Evolutionary conservation across 1,140 invertebrate species (phyloP), one percentile per base, ranked within the genome.

Genomic region (Trypoxylus dichotomus): DNA sequence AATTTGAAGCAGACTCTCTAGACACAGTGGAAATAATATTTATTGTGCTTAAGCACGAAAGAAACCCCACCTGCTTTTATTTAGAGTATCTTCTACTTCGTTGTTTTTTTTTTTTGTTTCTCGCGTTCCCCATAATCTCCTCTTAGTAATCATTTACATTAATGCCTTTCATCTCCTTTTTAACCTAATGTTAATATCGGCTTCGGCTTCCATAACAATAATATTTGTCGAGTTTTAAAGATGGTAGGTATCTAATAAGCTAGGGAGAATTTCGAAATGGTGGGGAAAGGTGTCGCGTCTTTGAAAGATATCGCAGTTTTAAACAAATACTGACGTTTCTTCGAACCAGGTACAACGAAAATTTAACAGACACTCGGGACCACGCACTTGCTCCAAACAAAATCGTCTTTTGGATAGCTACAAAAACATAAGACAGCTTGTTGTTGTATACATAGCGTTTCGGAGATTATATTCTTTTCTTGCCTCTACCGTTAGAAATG

Each of bases 91-190:
- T 68, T 68, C 19, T 15, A 21, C 24, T 25, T 21, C 24, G 27
- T 13, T 25, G 10, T 68, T 68, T 24, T 68, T 25, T 11, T 68
- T 68, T 68, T 68, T 54, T 54, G 47, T 54, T 54, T 3, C 19
- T n/a, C 47, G n/a, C 6, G 21, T 13, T 68, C 24, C 13, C 24
- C 60, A 27, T 68, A 68, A 68, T 68, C 60, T 68, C 21, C 60
- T 68, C 19, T 68, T 68, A 68, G 60, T 68, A 68, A 68, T 68
- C 60, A 68, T 68, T 68, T 68, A 68, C 60, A 68, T 68, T 68
- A 68, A 68, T 68, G 60, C 24, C 60, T 68, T 29, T 68, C 60
- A 24, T 68, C 60, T 68, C 60, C 60, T 68, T 68, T 68, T 68
- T 29, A 68, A 68, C 60, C 19, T 68, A 24, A 68, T 29, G 60